Conservation (phyloP, 1,140 invertebrate genomes). For the Battus philenor region DNA sequence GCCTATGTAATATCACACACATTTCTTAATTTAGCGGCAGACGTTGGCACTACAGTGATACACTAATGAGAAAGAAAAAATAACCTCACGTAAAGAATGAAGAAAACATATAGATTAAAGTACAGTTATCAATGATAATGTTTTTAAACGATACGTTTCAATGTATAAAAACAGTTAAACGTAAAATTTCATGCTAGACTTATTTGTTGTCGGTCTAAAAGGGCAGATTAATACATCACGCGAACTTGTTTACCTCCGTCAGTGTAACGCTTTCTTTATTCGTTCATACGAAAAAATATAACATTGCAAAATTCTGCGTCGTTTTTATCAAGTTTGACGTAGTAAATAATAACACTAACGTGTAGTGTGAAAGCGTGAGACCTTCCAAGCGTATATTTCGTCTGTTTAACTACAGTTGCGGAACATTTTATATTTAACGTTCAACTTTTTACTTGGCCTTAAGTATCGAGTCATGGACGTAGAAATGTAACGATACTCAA, state of each 20-base stretch:
- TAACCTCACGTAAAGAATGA: no score
- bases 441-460: background rate
- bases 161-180: no score
- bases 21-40: no score
- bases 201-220: background rate
- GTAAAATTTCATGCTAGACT: background rate
- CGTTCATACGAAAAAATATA: background rate
- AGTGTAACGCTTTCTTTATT: background rate
- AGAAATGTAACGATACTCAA: no score
- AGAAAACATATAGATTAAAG: no score
- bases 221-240: conserved; percentile 8
- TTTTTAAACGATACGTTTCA: no score
- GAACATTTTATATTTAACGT: background rate
- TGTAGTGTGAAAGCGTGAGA: conserved; percentile 5
- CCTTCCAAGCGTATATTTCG: conserved; percentile 9
- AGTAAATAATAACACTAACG: conserved; percentile 1
- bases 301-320: conserved; percentile 1
- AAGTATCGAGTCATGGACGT: background rate
- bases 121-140: no score
- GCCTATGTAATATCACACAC: no score
- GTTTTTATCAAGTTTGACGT: background rate
- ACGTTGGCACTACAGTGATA: no score
- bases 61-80: no score
- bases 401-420: conserved; percentile 11
- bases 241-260: conserved; percentile 1